Evolutionary conservation across 2,888 invertebrate genomes (phyloP), one percentile per base, ranked within the genome.

Genomic region (Drosophila niveifrons): DNA sequence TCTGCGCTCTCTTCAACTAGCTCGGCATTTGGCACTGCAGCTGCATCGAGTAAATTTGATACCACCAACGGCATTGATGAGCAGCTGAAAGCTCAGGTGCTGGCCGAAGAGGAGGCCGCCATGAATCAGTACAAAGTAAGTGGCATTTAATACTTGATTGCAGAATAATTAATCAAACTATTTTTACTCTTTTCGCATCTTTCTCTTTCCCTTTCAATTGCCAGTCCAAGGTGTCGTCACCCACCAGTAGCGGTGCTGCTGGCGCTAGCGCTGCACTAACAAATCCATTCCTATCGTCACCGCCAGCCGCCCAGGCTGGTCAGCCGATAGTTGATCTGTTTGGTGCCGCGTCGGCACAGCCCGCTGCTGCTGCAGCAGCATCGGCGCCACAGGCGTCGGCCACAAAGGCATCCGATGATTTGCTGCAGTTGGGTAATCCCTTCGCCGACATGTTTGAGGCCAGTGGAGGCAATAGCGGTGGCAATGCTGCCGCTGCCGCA

Each of bases 71-170:
- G 96, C 61, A 96, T 98, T 69, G 97, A 97, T 90, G 98, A 98
- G 90, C 95, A 95, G 62, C 94, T 98, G 67, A 95, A 96, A 90
- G 95, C 96, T 88, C 96, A 97, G 92, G 97, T 96, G 41, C 93
- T 99, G 68, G 98, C 98, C 29, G 98, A 99, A 91, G 99, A 99
- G 92, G 98, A 98, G 92, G 98, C 98, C 28, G 97, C 97, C 62
- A 96, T 99, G 95, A 98, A 97, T 93, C 97, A 97, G 93, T 97
- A 98, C 92, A 98, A 98, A 96, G 98, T 97, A 92, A 88, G 83
- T 78, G 36, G n/a, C 29, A 52, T 48, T 36, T 39, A 17, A 39
- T 2, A 63, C 17, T 51, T 31, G 7, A 68, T 46, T 51, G 10
- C 36, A n/a, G 4, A 3, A 31, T 11, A 47, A 23, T 17, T 58